Percentiles rank a stretch among this genome's conserved stretches.
Evolutionary conservation across 2,888 invertebrate species (phyloP).

Genomic region (Phalera bucephala): DNA sequence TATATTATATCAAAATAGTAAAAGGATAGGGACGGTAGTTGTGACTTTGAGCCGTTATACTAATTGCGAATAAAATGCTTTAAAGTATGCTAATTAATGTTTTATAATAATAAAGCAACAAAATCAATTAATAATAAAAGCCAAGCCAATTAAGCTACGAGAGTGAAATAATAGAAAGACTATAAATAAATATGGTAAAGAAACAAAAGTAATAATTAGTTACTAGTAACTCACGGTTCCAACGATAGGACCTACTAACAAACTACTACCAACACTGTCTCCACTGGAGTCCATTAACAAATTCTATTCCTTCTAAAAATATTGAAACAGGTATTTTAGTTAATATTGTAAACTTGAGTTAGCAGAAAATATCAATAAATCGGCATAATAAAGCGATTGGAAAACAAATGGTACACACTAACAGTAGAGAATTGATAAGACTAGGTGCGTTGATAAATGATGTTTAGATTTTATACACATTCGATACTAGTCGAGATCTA

Average conservation of each 20-base stretch:
- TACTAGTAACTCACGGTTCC: neutral
- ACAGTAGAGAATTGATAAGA: constrained; percentile 9
- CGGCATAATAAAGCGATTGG: constrained; percentile 9
- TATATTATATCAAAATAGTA: too few species aligned
- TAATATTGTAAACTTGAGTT: neutral
- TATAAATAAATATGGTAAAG: too few species aligned
- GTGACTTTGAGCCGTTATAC: too few species aligned
- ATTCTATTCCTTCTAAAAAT: neutral
- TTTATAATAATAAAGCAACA: too few species aligned
- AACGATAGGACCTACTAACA: neutral
- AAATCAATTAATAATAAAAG: too few species aligned
- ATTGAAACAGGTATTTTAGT: neutral
- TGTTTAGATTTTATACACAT: constrained; percentile 6
- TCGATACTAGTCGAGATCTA: neutral
- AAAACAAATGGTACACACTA: constrained; percentile 7
- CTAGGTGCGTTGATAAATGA: constrained; percentile 12
- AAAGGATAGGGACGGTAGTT: too few species aligned
- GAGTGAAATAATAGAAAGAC: too few species aligned
- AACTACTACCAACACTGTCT: neutral
- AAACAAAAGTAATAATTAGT: neutral
- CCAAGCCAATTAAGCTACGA: too few species aligned
- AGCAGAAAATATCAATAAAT: constrained; percentile 10
- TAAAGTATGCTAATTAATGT: too few species aligned
- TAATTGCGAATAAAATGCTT: too few species aligned
- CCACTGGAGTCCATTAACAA: neutral